phyloP scores from a whole-genome alignment of 2,888 invertebrate genomes.

The Zaprionus obscuricornis region DNA sequence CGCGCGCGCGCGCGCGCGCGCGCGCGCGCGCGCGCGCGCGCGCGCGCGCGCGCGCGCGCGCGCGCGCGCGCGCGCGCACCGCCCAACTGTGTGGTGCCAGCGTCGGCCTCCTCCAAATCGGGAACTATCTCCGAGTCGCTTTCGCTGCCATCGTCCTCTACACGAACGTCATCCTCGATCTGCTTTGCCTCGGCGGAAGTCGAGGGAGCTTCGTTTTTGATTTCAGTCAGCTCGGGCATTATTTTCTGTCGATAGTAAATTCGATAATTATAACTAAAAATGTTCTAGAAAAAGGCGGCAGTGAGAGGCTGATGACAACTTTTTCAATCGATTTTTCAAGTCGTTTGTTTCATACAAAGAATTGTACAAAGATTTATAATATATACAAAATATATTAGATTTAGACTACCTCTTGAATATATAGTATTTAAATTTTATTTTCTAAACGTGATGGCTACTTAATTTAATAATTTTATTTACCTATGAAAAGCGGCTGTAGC shows the following conservation, averaged over 20 bases:
- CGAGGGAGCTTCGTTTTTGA: slow-evolving; percentile 90
- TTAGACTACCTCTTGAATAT: background rate
- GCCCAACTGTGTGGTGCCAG: slow-evolving; percentile 84
- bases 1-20: too few relatives aligned
- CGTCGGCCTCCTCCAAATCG: slow-evolving; percentile 93
- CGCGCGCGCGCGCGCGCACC: too few relatives aligned
- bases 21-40: too few relatives aligned
- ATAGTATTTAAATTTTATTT: background rate
- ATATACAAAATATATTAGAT: slow-evolving; percentile 22
- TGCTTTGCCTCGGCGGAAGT: slow-evolving; percentile 84
- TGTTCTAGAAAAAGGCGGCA: slow-evolving; percentile 6
- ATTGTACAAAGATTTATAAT: slow-evolving; percentile 2
- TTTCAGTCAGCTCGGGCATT: slow-evolving; percentile 95
- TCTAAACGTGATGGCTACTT: slow-evolving; percentile 29
- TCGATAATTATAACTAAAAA: too few relatives aligned
- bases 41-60: too few relatives aligned
- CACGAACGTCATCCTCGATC: slow-evolving; percentile 85
- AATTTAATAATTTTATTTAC: slow-evolving; percentile 50
- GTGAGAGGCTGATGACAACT: background rate
- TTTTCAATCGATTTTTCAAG: slow-evolving; percentile 40
- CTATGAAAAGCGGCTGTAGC: slow-evolving; percentile 29
- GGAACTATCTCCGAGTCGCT: slow-evolving; percentile 95
- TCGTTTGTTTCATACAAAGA: background rate
- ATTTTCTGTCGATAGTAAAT: too few relatives aligned
- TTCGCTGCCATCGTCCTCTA: slow-evolving; percentile 90